Evolutionary conservation across 2,113 vertebrate genomes (phyloP).

Genomic region (Platysternon megacephalum): DNA sequence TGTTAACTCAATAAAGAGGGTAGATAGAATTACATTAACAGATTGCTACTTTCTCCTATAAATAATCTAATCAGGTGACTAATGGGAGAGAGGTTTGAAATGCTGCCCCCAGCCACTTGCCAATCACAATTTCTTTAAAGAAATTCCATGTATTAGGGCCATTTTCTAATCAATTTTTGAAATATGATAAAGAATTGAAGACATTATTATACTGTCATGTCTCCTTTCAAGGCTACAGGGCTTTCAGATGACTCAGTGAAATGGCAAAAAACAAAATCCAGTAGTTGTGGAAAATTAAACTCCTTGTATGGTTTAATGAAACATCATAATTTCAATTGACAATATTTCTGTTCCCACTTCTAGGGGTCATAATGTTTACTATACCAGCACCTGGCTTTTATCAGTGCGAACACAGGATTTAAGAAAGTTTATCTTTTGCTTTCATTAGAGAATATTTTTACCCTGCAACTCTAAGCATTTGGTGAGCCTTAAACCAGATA

Average conservation of each 20-base stretch:
- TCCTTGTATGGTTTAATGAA: not conserved
- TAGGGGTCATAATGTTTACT: constrained; percentile 15
- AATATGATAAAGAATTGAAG: not conserved
- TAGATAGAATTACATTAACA: accelerated
- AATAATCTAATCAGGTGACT: accelerated
- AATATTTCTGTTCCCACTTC: constrained; percentile 17
- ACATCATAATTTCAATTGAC: not conserved
- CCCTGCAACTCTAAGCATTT: not conserved
- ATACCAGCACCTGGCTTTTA: constrained; percentile 45
- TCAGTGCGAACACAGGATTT: not conserved
- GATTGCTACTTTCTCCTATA: not conserved
- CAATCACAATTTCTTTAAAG: constrained; percentile 20
- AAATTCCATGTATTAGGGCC: not conserved
- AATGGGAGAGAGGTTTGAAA: not conserved
- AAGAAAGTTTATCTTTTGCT: constrained; percentile 27
- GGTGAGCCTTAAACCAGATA: not conserved
- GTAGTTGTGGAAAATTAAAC: constrained; percentile 1
- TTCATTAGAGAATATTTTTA: constrained; percentile 21
- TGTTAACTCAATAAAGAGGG: not conserved
- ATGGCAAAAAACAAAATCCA: not conserved
- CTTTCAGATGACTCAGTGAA: not conserved
- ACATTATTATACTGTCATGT: not conserved
- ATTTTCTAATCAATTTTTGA: not conserved
- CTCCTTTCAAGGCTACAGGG: not conserved
- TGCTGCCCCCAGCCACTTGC: not conserved